phyloP scores from a whole-genome alignment of 1,140 invertebrate species.

The Danaus plexippus region DNA sequence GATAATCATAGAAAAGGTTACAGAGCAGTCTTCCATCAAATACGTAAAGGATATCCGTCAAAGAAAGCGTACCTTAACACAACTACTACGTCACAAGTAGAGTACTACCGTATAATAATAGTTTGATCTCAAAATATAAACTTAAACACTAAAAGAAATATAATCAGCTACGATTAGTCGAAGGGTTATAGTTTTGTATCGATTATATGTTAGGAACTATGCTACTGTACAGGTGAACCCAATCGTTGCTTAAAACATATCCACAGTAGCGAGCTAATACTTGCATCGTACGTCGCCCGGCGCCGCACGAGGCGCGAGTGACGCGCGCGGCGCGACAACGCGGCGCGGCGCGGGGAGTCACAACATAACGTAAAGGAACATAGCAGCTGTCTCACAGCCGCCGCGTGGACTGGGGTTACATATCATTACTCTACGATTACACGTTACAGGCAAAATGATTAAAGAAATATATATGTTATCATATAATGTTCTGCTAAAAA shows the following conservation, averaged over 20 bases:
- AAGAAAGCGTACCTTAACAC: slow-evolving; percentile 27
- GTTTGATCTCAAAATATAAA: slow-evolving; percentile 59
- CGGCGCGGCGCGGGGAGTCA: slow-evolving; percentile 15
- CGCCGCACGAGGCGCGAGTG: slow-evolving; percentile 13
- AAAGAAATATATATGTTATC: slow-evolving; percentile 56
- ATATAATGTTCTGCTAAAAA: slow-evolving; percentile 52
- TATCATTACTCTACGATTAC: slow-evolving; percentile 39
- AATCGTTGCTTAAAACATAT: slow-evolving; percentile 37
- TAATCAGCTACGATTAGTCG: slow-evolving; percentile 52
- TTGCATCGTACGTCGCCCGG: slow-evolving; percentile 25
- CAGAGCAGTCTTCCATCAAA: slow-evolving; percentile 65
- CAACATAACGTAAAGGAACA: slow-evolving; percentile 37
- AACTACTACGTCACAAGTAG: slow-evolving; percentile 51
- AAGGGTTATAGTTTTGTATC: slow-evolving; percentile 66
- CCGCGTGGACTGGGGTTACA: slow-evolving; percentile 26
- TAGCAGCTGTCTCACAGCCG: slow-evolving; percentile 53
- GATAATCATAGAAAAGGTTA: slow-evolving; percentile 42
- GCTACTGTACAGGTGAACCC: slow-evolving; percentile 66
- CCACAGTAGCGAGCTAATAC: slow-evolving; percentile 58
- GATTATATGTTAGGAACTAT: slow-evolving; percentile 71
- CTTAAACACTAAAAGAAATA: slow-evolving; percentile 51
- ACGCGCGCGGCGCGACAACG: slow-evolving; percentile 22
- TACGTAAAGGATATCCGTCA: slow-evolving; percentile 36
- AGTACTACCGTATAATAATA: slow-evolving; percentile 44
- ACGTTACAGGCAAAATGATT: slow-evolving; percentile 53